Base-by-base conservation (phyloP, 30 jellyfish, hydroid and myxozoan genomes). In the Mastigias papua region DNA sequence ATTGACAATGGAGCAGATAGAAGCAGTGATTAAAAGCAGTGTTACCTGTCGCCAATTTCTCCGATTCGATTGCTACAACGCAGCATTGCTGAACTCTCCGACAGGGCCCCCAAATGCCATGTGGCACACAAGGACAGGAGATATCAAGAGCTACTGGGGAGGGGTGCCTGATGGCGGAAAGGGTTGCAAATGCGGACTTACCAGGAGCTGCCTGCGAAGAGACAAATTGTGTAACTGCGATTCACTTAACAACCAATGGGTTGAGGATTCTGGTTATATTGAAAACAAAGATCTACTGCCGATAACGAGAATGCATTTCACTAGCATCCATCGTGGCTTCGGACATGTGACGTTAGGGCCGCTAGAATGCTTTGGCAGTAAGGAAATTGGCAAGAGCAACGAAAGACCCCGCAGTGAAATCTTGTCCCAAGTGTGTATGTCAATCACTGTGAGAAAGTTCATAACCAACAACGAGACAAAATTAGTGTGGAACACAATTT, bases 131-230 rank as follows among this genome's bases (percentile, higher is more conserved):
- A 72, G 96, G 31, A 77, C 65, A 25, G 96, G 96, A 1, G 89
- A 76, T 0, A 73, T 77, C 25, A 83, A 84, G 35, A 78, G 90
- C 83, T 75, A 94, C 74, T 94, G 98, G 98, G 98, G 96, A 54
- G 98, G 97, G 48, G 98, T 94, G 13, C 93, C 92, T 0, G 86
- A 82, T 70, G 89, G 90, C 35, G 95, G 93, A 28, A 65, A 26
- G 35, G 98, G 98, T 17, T 94, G 98, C 78, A 73, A 80, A 75
- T 94, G 98, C 60, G 98, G 98, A 10, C 70, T 89, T 26, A 74
- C 92, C 20, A 80, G 87, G 34, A 82, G 98, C 64, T 94, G 98
- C 58, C 20, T 68, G 34, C 78, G 85, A 30, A 72, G 27, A 62
- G 94, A 84, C 30, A 89, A 84, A 37, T 94, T 88, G 13, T 94